Conservation (phyloP, 1,140 invertebrate genomes). For the Drosophila ironensis region DNA sequence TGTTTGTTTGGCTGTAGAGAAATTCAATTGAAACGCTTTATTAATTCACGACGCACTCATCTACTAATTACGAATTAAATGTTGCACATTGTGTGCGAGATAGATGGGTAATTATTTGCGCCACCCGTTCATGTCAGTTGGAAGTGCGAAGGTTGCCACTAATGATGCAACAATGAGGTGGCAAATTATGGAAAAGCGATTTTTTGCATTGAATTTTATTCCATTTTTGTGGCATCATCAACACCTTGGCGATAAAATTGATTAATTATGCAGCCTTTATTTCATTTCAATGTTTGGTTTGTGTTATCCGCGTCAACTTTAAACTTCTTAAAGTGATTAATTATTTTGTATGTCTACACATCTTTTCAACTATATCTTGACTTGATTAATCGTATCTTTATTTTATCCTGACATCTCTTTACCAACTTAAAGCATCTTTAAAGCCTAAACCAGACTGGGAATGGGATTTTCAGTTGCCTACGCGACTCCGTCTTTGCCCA, state of each 20-base stretch:
- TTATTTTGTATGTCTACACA: too few relatives aligned
- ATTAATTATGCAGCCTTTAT: slow-evolving; percentile 6
- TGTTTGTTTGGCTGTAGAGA: slow-evolving; percentile 3
- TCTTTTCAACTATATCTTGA: too few relatives aligned
- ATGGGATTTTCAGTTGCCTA: not conserved
- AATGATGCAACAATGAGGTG: slow-evolving; percentile 32
- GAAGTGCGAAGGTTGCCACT: not conserved
- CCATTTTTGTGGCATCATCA: not conserved
- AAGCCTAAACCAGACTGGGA: too few relatives aligned
- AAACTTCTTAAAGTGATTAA: not conserved
- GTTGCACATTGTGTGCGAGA: not conserved
- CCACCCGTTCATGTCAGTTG: not conserved
- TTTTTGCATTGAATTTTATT: not conserved
- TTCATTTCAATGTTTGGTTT: not conserved
- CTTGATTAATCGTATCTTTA: too few relatives aligned
- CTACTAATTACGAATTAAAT: slow-evolving; percentile 34
- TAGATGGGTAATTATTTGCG: slow-evolving; percentile 9
- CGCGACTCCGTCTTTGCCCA: not conserved
- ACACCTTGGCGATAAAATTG: slow-evolving; percentile 5
- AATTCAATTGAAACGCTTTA: slow-evolving; percentile 15
- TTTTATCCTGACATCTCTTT: not conserved
- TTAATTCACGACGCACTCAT: slow-evolving; percentile 33
- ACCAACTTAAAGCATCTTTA: not conserved
- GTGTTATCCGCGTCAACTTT: too few relatives aligned
- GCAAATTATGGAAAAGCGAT: slow-evolving; percentile 7